Conservation (phyloP, 2,113 vertebrate species). For the Megaleporinus macrocephalus region DNA sequence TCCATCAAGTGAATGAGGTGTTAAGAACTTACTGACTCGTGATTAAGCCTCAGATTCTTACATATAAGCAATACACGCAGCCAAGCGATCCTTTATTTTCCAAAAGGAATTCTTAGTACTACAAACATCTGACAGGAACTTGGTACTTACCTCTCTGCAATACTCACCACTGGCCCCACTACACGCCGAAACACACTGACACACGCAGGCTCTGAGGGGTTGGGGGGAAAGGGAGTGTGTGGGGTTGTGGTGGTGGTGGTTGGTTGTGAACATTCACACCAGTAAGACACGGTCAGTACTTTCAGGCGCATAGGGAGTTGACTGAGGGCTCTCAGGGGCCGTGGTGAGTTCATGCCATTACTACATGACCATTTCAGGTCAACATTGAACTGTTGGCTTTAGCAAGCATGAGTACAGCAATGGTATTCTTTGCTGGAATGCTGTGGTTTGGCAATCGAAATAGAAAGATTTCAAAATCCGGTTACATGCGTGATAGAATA, state of each 20-base stretch:
- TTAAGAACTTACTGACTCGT: not conserved
- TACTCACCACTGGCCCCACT: constrained; percentile 65
- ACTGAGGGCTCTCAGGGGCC: constrained; percentile 12
- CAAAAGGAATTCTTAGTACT: not conserved
- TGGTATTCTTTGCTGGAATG: not conserved
- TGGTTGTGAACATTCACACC: constrained; percentile 32
- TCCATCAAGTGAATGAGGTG: not conserved
- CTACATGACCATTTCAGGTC: not conserved
- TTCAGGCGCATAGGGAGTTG: constrained; percentile 29
- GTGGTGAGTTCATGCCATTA: constrained; percentile 31
- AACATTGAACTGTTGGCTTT: not conserved
- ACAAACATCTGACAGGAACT: constrained; percentile 19
- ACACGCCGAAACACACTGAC: constrained; percentile 59
- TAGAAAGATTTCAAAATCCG: not conserved
- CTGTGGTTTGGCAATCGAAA: not conserved
- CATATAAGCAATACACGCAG: too few relatives aligned
- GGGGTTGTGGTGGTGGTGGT: constrained; percentile 16
- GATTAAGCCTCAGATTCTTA: not conserved
- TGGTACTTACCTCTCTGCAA: constrained; percentile 59
- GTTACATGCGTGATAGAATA: not conserved
- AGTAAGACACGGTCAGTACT: constrained; percentile 32
- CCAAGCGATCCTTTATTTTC: not conserved
- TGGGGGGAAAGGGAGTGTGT: constrained; percentile 40
- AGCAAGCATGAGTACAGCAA: not conserved
- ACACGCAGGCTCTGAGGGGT: constrained; percentile 55